These are phyloP conservation scores for Scaptomyza parva DNA, from an alignment of 2,888 invertebrate genomes.

Conservation along the genomic window DNA sequence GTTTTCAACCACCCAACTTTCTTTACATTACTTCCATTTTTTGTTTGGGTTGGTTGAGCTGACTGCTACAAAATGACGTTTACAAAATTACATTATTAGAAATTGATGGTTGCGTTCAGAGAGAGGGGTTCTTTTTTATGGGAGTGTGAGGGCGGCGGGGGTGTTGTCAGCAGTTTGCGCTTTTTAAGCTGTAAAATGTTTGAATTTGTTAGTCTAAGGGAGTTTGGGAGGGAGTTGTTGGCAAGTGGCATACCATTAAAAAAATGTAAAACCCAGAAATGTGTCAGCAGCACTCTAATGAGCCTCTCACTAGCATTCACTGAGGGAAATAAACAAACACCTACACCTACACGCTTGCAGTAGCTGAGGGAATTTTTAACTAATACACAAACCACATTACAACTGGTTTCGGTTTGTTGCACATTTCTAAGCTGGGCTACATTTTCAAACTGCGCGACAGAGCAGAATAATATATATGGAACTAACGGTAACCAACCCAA, in stretches of 20 bases:
- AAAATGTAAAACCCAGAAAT: constrained; percentile 43
- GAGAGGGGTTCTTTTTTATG: constrained; percentile 6
- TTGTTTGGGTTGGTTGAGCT: constrained; percentile 32
- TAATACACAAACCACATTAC: constrained; percentile 70
- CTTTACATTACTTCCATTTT: background rate
- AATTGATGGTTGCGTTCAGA: constrained; percentile 73
- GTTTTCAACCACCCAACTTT: constrained; percentile 50
- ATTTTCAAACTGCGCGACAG: constrained; percentile 50
- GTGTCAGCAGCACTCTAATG: constrained; percentile 60
- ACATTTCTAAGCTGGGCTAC: constrained; percentile 43
- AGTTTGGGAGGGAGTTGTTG: constrained; percentile 5
- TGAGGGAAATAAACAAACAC: constrained; percentile 5
- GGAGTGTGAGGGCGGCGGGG: background rate
- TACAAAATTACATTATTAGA: constrained; percentile 81
- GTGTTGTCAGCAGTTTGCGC: constrained; percentile 45
- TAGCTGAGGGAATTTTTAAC: constrained; percentile 65
- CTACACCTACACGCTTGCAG: constrained; percentile 36
- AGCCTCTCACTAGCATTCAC: constrained; percentile 33
- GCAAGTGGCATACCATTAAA: constrained; percentile 51
- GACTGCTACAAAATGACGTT: constrained; percentile 69
- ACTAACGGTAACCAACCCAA: constrained; percentile 44
- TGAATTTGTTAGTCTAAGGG: constrained; percentile 28
- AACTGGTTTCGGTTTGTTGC: constrained; percentile 48
- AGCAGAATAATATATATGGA: constrained; percentile 11
- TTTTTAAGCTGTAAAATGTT: constrained; percentile 40